phyloP scores from a whole-genome alignment of 2,888 invertebrate species.

The Pammene aurita region DNA sequence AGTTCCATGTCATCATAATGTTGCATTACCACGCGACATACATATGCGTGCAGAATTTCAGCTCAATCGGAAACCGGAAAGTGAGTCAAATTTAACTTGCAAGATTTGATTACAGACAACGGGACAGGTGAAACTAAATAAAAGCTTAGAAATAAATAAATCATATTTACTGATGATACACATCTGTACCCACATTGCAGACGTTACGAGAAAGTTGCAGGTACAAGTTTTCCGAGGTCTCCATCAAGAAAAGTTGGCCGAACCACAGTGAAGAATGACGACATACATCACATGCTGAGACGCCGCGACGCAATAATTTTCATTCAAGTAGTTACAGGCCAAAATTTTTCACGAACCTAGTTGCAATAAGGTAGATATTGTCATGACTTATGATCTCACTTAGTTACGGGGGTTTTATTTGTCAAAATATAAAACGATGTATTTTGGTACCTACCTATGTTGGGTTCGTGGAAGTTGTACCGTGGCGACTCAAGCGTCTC shows the following conservation, averaged over 20 bases:
- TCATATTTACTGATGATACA: background rate
- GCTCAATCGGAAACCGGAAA: no score
- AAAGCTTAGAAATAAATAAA: no score
- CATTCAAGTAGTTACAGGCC: constrained; percentile 46
- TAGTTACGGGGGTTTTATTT: constrained; percentile 53
- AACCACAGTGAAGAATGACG: constrained; percentile 58
- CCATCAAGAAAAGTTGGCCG: constrained; percentile 50
- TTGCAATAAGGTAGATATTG: constrained; percentile 72
- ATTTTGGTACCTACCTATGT: background rate
- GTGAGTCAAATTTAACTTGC: no score
- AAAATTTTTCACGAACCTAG: constrained; percentile 61
- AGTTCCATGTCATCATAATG: no score
- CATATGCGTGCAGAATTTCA: no score
- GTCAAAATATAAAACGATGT: constrained; percentile 23
- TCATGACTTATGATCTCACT: constrained; percentile 68
- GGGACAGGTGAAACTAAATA: no score
- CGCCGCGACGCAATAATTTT: constrained; percentile 47
- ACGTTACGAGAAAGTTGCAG: background rate
- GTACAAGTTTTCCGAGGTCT: constrained; percentile 26
- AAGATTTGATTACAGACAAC: no score
- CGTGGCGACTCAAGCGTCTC: constrained; percentile 14
- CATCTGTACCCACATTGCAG: background rate
- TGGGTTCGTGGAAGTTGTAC: constrained; percentile 4
- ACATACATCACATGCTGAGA: constrained; percentile 60
- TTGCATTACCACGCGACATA: no score